Evolutionary conservation across 2,888 invertebrate species (phyloP), one percentile per base, ranked within the genome.

Genomic region (Stictocephala bisonia): DNA sequence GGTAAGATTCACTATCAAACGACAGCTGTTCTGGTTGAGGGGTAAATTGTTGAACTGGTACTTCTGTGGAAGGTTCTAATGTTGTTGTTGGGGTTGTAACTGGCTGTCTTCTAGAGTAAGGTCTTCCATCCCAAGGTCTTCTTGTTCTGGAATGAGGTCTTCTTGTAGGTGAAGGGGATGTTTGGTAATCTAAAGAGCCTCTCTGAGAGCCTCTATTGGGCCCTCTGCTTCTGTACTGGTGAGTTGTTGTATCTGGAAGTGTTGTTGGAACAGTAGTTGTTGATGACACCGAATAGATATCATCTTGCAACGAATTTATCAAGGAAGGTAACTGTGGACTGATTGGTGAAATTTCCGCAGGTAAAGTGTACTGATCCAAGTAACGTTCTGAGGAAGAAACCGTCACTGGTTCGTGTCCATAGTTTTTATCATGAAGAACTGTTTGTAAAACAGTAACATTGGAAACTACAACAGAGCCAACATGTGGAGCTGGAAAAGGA

Each of bases 401-500:
- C 29, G 53, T 15, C 27, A 29, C n/a, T 41, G 66, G 40, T 58
- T 75, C 44, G 53, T 72, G 64, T 22, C 69, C 64, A 40, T 35
- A 74, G 11, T 72, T 72, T 58, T 75, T 75, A 1, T 73, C 74
- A 64, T 73, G 72, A 24, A 76, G 60, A 26, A 70, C 70, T 29
- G 68, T 60, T 71, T 72, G 70, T 22, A 73, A 29, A 44, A 73
- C 70, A 7, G 76, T 73, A 13, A 74, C 73, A 60, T 78, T 79
- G 7, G 77, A 80, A 3, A 94, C 88, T 0, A 95, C 93, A 2
- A 95, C 93, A 0, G 94, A 94, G 0, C 94, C 94, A 0, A 95
- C 93, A 80, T 95, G 94, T 0, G 94, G 94, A 13, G 93, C 91
- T 0, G 94, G 94, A 82, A 95, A 89, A 0, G 93, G 90, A 76